Evolutionary conservation across 2,888 invertebrate species (phyloP), one percentile per base, ranked within the genome.

Genomic region (Carcina quercana): DNA sequence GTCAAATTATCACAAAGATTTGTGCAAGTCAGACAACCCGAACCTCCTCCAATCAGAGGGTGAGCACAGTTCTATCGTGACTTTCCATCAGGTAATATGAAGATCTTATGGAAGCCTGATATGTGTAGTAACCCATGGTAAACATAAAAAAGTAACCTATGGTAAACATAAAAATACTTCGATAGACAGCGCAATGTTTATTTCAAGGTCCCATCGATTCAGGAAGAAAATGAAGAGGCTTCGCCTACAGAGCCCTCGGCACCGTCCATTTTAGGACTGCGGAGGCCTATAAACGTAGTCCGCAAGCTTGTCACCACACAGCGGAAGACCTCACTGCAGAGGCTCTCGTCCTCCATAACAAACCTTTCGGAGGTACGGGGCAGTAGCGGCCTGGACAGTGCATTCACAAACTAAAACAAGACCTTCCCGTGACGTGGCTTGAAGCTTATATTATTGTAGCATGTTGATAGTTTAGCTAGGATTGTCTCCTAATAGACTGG

Each of bases 361-460:
- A 84, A 83, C 63, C 72, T 85, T 57, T 47, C 80, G 52, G 85
- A 85, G 85, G 85, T 85, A 85, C 58, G 64, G 63, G 67, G 63
- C 59, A 42, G 43, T 41, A 15, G 49, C 49, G 53, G 50, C 47
- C 54, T 47, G 41, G 29, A 50, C 60, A 42, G 72, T 71, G 71
- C 69, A 71, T 63, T 72, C 64, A 64, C 68, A 62, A 53, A 42
- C 28, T 5, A 5, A 5, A 17, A 5, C 17, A 17, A 5, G 7
- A 7, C 5, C 5, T 17, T 17, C 7, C 7, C 5, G 5, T 17
- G 5, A 7, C 7, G 17, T 5, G 7, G 17, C 5, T 5, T 17
- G 5, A 5, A 5, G 17, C 17, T 17, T 17, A 17, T 17, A 5
- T 5, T 17, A 5, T 5, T 7, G 17, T 17, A 5, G 17, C 5